Evolutionary conservation across 2,113 vertebrate species (phyloP).

Genomic region (Rostratula benghalensis): DNA sequence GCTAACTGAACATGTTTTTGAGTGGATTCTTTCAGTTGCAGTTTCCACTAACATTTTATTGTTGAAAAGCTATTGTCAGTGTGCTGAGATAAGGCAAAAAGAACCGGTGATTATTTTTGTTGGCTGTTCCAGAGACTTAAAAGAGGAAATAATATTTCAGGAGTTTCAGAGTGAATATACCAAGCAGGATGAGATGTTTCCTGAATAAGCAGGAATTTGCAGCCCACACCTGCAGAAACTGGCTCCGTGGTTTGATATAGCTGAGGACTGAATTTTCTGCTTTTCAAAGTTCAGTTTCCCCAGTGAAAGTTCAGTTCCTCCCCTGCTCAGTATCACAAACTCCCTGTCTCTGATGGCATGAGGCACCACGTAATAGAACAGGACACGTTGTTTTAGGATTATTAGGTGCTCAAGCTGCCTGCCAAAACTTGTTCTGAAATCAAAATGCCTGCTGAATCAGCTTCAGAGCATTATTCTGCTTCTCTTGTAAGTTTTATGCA

Average conservation of each 20-base stretch:
- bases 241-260: not conserved
- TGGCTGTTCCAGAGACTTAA: not conserved
- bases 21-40: not conserved
- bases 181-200: slow-evolving; percentile 9
- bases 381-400: not conserved
- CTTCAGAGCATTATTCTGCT: not conserved
- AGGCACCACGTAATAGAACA: not conserved
- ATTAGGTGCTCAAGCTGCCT: not conserved
- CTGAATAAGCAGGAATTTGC: not conserved
- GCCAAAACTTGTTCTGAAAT: not conserved
- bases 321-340: not conserved
- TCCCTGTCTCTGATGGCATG: not conserved
- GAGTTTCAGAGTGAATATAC: not conserved
- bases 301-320: not conserved
- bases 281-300: not conserved
- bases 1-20: not conserved
- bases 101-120: not conserved
- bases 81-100: slow-evolving; percentile 12
- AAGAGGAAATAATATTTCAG: slow-evolving; percentile 51
- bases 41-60: not conserved
- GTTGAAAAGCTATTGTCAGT: slow-evolving; percentile 23
- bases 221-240: not conserved
- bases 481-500: not conserved
- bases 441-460: not conserved
- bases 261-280: not conserved